These are phyloP conservation scores for Silvanus unidentatus DNA, from an alignment of 2,888 invertebrate species.

Conservation along the genomic window DNA sequence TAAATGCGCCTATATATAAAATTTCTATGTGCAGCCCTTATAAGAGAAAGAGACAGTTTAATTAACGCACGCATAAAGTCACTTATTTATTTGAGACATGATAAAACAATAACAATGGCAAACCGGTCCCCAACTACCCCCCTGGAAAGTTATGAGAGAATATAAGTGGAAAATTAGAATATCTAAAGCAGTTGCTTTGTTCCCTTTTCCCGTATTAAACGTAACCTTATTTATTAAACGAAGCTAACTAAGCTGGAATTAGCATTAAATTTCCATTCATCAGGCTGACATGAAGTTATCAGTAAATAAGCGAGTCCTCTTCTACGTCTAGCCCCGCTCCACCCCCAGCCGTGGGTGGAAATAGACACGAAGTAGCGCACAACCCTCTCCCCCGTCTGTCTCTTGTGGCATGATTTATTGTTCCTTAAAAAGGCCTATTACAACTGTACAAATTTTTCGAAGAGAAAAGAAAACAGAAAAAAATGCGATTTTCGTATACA, in stretches of 20 bases:
- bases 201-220: slow-evolving; percentile 36
- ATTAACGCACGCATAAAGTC: slow-evolving; percentile 10
- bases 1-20: too few relatives aligned
- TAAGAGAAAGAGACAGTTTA: too few relatives aligned
- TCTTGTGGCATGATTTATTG: slow-evolving; percentile 36
- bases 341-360: slow-evolving; percentile 17
- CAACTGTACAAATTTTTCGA: slow-evolving; percentile 31
- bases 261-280: slow-evolving; percentile 46
- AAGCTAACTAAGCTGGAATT: slow-evolving; percentile 42
- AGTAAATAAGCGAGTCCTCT: slow-evolving; percentile 44
- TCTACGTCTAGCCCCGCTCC: slow-evolving; percentile 24
- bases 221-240: slow-evolving; percentile 44
- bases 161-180: slow-evolving; percentile 40
- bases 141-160: slow-evolving; percentile 33
- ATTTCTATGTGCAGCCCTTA: too few relatives aligned
- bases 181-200: slow-evolving; percentile 39
- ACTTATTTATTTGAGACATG: slow-evolving; percentile 28
- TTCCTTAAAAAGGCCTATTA: slow-evolving; percentile 30
- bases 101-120: slow-evolving; percentile 26
- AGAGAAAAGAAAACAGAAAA: slow-evolving; percentile 8
- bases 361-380: slow-evolving; percentile 7
- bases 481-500: slow-evolving; percentile 1
- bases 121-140: slow-evolving; percentile 20
- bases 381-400: slow-evolving; percentile 16
- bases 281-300: slow-evolving; percentile 46